Evolutionary conservation across 2,797 vertebrate species (phyloP), one percentile per base, ranked within the genome.

Genomic region (Galagoides demidoff): DNA sequence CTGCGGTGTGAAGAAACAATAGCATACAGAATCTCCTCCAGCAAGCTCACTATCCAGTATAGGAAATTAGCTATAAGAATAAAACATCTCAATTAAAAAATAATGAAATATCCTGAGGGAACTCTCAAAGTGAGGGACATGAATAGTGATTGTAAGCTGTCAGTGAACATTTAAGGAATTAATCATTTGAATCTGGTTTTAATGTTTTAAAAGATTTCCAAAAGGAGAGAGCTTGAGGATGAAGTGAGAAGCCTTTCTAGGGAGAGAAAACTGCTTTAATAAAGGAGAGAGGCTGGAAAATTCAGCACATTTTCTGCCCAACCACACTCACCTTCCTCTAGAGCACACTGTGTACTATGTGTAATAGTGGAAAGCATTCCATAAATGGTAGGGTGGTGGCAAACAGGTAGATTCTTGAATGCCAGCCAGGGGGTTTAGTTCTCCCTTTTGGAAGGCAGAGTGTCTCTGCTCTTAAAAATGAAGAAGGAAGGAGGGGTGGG

Each of bases 81-180:
- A 81, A 84, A 81, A 77, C 37, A 70, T 78, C 82, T 89, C 31
- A 77, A 31, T 87, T 87, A 84, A 37, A 77, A 25, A 94, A 94
- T 27, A 85, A 79, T 63, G 61, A 95, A 64, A 43, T 87, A 71
- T 52, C 71, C 70, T 83, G 16, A 71, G 43, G 71, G 27, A 79
- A 85, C 2, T 19, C 31, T 27, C 45, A 85, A 57, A 70, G 37
- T 43, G 14, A 87, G n/a, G 73, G n/a, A 85, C 13, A 31, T 73
- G 20, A 73, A 45, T 57, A 57, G 57, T 68, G 55, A 71, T 73
- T 83, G 49, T 43, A 79, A 45, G 81, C 83, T 89, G 49, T 84
- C 34, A 68, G n/a, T 22, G 63, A 83, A 92, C 49, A 25, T 61
- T 74, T 83, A 78, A 55, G 73, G 34, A 88, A 91, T 73, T 93